Percentiles rank a stretch among this genome's conserved stretches.
These are phyloP conservation scores for Hydrochoerus hydrochaeris DNA, from an alignment of 2,113 vertebrate species.

Conservation along the genomic window DNA sequence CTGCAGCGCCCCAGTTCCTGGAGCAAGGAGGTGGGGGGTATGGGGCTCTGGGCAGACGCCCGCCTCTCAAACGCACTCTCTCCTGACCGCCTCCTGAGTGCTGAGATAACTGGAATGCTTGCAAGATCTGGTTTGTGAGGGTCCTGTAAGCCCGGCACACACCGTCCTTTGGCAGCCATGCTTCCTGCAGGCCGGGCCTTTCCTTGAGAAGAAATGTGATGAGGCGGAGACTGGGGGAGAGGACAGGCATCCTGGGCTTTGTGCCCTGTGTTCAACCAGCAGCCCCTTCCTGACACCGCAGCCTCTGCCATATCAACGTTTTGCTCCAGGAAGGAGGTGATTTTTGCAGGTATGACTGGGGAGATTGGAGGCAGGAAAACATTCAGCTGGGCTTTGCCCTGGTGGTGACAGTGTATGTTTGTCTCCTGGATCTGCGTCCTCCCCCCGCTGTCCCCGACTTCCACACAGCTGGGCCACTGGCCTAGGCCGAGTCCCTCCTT, in stretches of 20 bases:
- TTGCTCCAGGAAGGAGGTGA: background rate
- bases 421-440: background rate
- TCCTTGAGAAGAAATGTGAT: background rate
- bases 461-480: background rate
- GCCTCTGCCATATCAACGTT: background rate
- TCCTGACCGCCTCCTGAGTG: background rate
- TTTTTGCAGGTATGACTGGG: background rate
- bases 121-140: background rate
- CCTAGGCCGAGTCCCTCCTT: background rate
- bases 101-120: background rate
- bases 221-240: background rate
- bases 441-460: background rate
- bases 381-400: background rate
- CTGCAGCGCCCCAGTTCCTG: background rate
- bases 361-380: background rate
- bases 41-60: background rate
- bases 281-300: background rate
- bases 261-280: background rate
- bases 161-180: background rate
- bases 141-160: background rate
- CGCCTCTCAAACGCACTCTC: background rate
- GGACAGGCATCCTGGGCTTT: background rate
- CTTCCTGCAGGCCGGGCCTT: background rate
- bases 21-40: background rate
- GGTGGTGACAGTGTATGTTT: background rate